These are phyloP conservation scores for western clawed frog (Xenopus tropicalis) DNA, from an alignment of 2,113 vertebrate species.

Conservation along the genomic window UCB_Xtro_10.0 CM004443.2:95523501-95524000, in stretches of 20 bases:
- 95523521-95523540: slow-evolving; percentile 26
- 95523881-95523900: slow-evolving; percentile 83
- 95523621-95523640: slow-evolving; percentile 15
- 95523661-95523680: slow-evolving; percentile 14
- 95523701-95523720: slow-evolving; percentile 80
- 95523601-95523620: neutral
- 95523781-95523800: slow-evolving; percentile 26
- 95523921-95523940: slow-evolving; percentile 65
- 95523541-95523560: neutral
- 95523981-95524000: slow-evolving; percentile 61
- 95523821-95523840: slow-evolving; percentile 43
- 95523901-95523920: slow-evolving; percentile 45
- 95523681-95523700: slow-evolving; percentile 16
- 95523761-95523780: slow-evolving; percentile 37
- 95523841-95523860: slow-evolving; percentile 58
- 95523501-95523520: slow-evolving; percentile 20
- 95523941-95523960: slow-evolving; percentile 67
- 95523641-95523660: neutral
- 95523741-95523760: slow-evolving; percentile 41
- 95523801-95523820: neutral
- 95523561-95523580: slow-evolving; percentile 18
- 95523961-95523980: slow-evolving; percentile 59
- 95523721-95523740: slow-evolving; percentile 87
- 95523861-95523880: slow-evolving; percentile 64
- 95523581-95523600: slow-evolving; percentile 21